phyloP scores from a whole-genome alignment of 2,888 invertebrate species.

The Pristionchus fissidentatus region DNA sequence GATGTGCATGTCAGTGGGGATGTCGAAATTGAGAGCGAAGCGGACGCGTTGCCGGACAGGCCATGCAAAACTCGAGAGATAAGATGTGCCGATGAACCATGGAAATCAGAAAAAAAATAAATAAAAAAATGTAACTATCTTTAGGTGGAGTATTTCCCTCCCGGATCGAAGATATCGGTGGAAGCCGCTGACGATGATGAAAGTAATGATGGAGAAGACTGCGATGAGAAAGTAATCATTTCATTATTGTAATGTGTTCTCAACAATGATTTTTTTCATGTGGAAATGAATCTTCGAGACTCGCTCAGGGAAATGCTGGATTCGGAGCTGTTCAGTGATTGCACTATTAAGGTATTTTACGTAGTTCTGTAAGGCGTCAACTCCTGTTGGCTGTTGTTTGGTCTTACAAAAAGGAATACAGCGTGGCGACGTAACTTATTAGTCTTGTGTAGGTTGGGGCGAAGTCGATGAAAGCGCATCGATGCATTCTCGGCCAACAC shows the following conservation, averaged over 20 bases:
- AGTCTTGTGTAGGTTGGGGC: slow-evolving; percentile 60
- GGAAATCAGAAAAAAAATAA: too few relatives aligned
- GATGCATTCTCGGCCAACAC: slow-evolving; percentile 71
- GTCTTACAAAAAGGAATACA: background rate
- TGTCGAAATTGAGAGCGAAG: too few relatives aligned
- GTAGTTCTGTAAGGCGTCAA: background rate
- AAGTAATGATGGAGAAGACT: slow-evolving; percentile 54
- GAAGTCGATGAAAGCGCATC: slow-evolving; percentile 67
- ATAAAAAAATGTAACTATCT: slow-evolving; percentile 2
- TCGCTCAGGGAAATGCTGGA: slow-evolving; percentile 65
- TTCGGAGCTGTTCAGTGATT: slow-evolving; percentile 69
- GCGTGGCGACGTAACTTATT: background rate
- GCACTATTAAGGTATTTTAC: slow-evolving; percentile 63
- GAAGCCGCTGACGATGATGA: slow-evolving; percentile 65
- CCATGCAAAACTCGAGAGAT: too few relatives aligned
- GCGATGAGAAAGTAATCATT: slow-evolving; percentile 50
- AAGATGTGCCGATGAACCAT: too few relatives aligned
- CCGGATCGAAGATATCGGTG: slow-evolving; percentile 67
- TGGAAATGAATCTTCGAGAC: slow-evolving; percentile 27
- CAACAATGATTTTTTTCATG: background rate
- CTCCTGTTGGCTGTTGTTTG: background rate
- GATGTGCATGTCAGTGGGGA: too few relatives aligned
- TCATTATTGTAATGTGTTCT: too few relatives aligned
- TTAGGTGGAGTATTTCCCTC: slow-evolving; percentile 64
- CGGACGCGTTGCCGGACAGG: too few relatives aligned